Evolutionary conservation across 2,888 invertebrate genomes (phyloP).

Genomic region (Selenia dentaria): DNA sequence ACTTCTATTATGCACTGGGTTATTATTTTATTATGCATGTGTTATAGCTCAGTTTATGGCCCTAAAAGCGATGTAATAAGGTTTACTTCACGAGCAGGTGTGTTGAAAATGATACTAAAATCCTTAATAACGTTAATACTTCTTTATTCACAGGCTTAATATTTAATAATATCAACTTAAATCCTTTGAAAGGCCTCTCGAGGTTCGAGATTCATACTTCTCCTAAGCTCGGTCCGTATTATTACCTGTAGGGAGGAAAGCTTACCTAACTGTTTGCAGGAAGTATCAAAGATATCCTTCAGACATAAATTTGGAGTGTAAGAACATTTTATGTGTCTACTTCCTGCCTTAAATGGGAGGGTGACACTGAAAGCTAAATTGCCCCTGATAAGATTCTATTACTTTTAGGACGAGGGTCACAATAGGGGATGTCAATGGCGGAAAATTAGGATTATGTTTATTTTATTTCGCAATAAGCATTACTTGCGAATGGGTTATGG

Average conservation of each 20-base stretch:
- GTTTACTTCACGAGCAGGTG: too few relatives aligned
- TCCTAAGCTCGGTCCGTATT: constrained; percentile 11
- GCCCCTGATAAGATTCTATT: constrained; percentile 20
- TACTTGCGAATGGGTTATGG: constrained; percentile 8
- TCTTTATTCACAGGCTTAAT: background rate
- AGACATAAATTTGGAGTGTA: constrained; percentile 14
- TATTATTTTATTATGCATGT: too few relatives aligned
- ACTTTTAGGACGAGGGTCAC: constrained; percentile 19
- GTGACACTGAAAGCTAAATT: constrained; percentile 17
- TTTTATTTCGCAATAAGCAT: constrained; percentile 17
- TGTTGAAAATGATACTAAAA: too few relatives aligned
- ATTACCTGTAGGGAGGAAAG: constrained; percentile 21
- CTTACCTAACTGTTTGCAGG: constrained; percentile 27
- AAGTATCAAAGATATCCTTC: constrained; percentile 23
- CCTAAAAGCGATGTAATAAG: too few relatives aligned
- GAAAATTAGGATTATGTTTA: constrained; percentile 23
- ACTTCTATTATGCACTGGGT: too few relatives aligned
- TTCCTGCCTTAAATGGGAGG: constrained; percentile 21
- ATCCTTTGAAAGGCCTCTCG: constrained; percentile 1
- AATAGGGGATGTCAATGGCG: constrained; percentile 17
- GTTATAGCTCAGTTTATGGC: too few relatives aligned
- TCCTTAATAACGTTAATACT: too few relatives aligned
- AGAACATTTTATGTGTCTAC: constrained; percentile 15
- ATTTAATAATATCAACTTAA: background rate
- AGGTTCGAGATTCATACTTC: constrained; percentile 14